Evolutionary conservation across 2,797 vertebrate species (phyloP), one percentile per base, ranked within the genome.

Genomic region (Hippopotamyrus pictus): DNA sequence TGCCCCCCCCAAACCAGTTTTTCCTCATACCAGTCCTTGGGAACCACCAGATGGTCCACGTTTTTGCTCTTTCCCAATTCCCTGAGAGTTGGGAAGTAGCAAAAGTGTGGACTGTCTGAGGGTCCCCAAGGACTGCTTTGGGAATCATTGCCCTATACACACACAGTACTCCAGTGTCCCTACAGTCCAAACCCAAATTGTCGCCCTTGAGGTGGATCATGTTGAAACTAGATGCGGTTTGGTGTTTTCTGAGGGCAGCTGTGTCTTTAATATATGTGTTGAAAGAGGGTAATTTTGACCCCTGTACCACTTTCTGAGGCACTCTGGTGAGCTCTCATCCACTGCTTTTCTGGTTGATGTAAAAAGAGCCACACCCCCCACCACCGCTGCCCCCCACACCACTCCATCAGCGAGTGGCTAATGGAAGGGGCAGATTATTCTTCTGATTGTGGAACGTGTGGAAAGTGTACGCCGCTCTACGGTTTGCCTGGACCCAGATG

Each of bases 401-500:
- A 48, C 41, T 84, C 44, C 50, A 62, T 57, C 44, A 14, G 11
- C 9, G 44, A 88, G 14, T n/a, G 12, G 59, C 62, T 69, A 88
- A 88, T 88, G 87, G 57, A 73, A 48, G 62, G 8, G 86, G 25
- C 87, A 83, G 89, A 57, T 57, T 79, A 76, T 22, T 88, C 25
- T 88, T 76, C 69, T 41, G 69, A 53, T 87, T 88, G 41, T 46
- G 51, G n/a, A 57, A 62, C 25, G 82, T 50, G 88, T 48, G 65
- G 82, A 83, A 37, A 88, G 33, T 65, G 37, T 54, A 44, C 51
- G 7, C 29, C 33, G 25, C 41, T 84, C 46, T 50, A 79, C 9
- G 22, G 14, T 12, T 85, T 33, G n/a, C 54, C 54, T 90, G 89
- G 89, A 51, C 51, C 69, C 51, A 83, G 73, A 88, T 90, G 51